Base-by-base conservation (phyloP, 2,797 vertebrate genomes). In the Gallinago solitaria region DNA sequence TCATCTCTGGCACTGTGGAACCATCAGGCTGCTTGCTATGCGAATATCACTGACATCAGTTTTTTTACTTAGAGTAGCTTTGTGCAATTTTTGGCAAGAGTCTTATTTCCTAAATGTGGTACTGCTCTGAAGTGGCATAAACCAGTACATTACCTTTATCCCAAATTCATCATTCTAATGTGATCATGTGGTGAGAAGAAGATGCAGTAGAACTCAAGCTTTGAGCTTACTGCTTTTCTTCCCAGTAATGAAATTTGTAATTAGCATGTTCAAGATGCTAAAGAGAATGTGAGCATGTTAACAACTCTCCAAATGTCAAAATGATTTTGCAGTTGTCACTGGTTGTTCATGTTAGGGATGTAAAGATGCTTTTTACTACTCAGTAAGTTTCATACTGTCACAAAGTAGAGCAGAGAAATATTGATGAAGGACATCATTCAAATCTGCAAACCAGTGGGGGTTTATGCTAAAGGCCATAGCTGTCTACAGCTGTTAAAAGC, bases 231-330 rank as follows among this genome's bases (percentile, higher is more conserved):
- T 69, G 33, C 16, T 23, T 51, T 45, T n/a, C 41, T 16, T 16
- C n/a, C 25, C 30, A 27, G 37, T 76, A 93, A 79, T 95, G 85
- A 95, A 96, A 64, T 64, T 83, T 90, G 61, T 94, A 95, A 95
- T 95, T 90, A 97, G 87, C 65, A 23, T 63, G 85, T 95, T 96
- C 87, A 88, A 92, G 93, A 91, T 91, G 85, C 63, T 93, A 79
- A 86, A 89, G 73, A 93, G 76, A 90, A 82, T 79, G 63, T n/a
- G 69, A 94, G 59, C 73, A 24, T 69, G 82, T 78, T 95, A 95
- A 86, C 93, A 93, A 33, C 81, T 70, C 86, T 92, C 60, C 60
- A 96, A 93, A 90, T 94, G 88, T 97, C 95, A 96, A 91, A 91
- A 95, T 92, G 69, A 86, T 94, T 94, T 89, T 83, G 84, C 35